Percentiles rank a stretch among this genome's conserved stretches.
Evolutionary conservation across 2,797 vertebrate species (phyloP).

Genomic region (Lacerta viridis): DNA sequence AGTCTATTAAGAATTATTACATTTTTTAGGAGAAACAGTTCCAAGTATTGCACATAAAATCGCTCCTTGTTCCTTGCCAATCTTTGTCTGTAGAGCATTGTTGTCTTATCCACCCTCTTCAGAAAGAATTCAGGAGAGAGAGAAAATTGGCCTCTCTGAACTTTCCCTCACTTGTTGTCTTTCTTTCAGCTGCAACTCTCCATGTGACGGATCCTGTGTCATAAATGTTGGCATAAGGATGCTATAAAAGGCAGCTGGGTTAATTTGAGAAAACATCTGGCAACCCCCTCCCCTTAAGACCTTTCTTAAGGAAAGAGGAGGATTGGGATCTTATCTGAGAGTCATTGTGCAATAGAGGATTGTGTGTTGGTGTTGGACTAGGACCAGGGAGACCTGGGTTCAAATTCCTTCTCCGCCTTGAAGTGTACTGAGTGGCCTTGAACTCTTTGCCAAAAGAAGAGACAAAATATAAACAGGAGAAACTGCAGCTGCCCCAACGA

Average conservation of each 20-base stretch:
- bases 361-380: neutral
- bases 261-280: slow-evolving; percentile 33
- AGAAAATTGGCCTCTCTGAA: slow-evolving; percentile 5
- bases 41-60: neutral
- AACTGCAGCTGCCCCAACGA: neutral
- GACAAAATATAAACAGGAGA: neutral
- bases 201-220: slow-evolving; percentile 17
- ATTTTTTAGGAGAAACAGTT: neutral
- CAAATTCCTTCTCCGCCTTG: neutral
- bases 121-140: slow-evolving; percentile 6
- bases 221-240: neutral
- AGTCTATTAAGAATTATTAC: slow-evolving; percentile 44
- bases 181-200: neutral
- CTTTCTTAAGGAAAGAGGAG: neutral
- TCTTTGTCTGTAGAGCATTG: slow-evolving; percentile 11
- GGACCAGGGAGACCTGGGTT: neutral
- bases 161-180: slow-evolving; percentile 9
- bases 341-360: neutral
- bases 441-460: neutral
- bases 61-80: neutral
- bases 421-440: neutral
- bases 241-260: neutral
- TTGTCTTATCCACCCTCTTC: slow-evolving; percentile 10
- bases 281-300: neutral
- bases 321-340: neutral